These are phyloP conservation scores for Aplysina aerophoba DNA, from an alignment of 37 sponge, comb jelly and placozoan genomes.

Conservation along the genomic window DNA sequence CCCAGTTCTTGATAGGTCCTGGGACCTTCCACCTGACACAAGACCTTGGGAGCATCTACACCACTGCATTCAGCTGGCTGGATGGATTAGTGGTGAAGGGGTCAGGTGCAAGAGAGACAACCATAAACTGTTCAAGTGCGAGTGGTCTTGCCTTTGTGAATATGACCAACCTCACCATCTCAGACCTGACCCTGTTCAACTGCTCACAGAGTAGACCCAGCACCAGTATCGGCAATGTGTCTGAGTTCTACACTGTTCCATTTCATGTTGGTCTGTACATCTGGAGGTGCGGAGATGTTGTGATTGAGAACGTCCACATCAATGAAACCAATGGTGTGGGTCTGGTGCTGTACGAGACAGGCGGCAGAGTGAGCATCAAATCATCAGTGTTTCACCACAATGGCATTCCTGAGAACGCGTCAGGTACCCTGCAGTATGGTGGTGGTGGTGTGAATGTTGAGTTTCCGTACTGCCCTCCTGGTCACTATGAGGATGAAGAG, in stretches of 20 bases:
- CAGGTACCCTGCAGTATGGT: not conserved
- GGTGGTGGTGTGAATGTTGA: slow-evolving; percentile 20
- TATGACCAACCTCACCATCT: slow-evolving; percentile 18
- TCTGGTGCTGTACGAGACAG: slow-evolving; percentile 24
- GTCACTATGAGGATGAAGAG: not conserved
- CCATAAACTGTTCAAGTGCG: slow-evolving; percentile 9
- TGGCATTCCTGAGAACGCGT: not conserved
- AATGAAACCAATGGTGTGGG: slow-evolving; percentile 15
- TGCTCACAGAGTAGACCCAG: slow-evolving; percentile 2
- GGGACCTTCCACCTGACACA: not conserved
- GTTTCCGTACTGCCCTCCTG: slow-evolving; percentile 14
- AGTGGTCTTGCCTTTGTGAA: slow-evolving; percentile 23
- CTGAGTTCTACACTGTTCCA: not conserved
- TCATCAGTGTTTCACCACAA: slow-evolving; percentile 5
- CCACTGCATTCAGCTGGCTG: not conserved
- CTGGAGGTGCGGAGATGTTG: slow-evolving; percentile 4
- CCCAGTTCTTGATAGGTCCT: not conserved
- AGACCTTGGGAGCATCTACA: slow-evolving; percentile 9
- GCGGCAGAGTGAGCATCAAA: not conserved
- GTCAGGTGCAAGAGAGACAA: not conserved
- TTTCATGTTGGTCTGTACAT: slow-evolving; percentile 22
- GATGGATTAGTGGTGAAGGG: not conserved
- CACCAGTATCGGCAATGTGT: not conserved
- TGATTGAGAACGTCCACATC: not conserved
- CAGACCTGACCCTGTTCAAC: not conserved